These are phyloP conservation scores for Neostethus bicornis DNA, from an alignment of 2,797 vertebrate genomes.

Conservation along the genomic window DNA sequence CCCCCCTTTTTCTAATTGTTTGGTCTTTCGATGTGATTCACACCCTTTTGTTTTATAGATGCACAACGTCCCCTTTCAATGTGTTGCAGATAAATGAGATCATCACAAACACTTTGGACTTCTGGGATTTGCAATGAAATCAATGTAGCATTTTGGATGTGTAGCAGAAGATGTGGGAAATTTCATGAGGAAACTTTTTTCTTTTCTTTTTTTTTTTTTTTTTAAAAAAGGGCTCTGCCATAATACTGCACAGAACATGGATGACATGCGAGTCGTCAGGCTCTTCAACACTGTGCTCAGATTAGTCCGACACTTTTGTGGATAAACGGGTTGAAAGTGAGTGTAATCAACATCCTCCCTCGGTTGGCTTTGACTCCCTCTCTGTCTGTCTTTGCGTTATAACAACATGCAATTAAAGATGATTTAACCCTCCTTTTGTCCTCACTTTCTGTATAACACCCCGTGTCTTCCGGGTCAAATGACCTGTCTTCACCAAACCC, in stretches of 20 bases:
- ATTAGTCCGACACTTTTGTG: slow-evolving; percentile 43
- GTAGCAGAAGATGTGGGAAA: slow-evolving; percentile 40
- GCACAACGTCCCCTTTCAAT: slow-evolving; percentile 35
- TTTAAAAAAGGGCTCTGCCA: slow-evolving; percentile 72
- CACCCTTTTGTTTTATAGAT: slow-evolving; percentile 20
- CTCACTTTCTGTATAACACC: no score
- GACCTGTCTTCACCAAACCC: no score
- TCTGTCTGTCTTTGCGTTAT: slow-evolving; percentile 75
- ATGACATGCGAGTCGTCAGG: slow-evolving; percentile 50
- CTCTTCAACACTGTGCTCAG: slow-evolving; percentile 66
- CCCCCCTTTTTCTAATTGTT: slow-evolving; percentile 17
- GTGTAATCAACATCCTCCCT: slow-evolving; percentile 59
- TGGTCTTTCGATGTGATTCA: slow-evolving; percentile 27
- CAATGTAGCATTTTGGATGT: slow-evolving; percentile 72
- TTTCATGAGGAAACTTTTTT: slow-evolving; percentile 55
- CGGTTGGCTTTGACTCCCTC: slow-evolving; percentile 68
- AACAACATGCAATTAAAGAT: slow-evolving; percentile 83
- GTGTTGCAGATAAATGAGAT: slow-evolving; percentile 36
- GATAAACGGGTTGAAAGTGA: slow-evolving; percentile 50
- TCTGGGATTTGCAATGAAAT: slow-evolving; percentile 35
- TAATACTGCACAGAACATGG: slow-evolving; percentile 66
- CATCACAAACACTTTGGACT: slow-evolving; percentile 22
- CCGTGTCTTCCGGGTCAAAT: no score
- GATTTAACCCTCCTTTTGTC: no score
- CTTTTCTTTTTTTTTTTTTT: no score